Evolutionary conservation across 2,113 vertebrate genomes (phyloP), one percentile per base, ranked within the genome.

Genomic region (Chaetura pelagica): DNA sequence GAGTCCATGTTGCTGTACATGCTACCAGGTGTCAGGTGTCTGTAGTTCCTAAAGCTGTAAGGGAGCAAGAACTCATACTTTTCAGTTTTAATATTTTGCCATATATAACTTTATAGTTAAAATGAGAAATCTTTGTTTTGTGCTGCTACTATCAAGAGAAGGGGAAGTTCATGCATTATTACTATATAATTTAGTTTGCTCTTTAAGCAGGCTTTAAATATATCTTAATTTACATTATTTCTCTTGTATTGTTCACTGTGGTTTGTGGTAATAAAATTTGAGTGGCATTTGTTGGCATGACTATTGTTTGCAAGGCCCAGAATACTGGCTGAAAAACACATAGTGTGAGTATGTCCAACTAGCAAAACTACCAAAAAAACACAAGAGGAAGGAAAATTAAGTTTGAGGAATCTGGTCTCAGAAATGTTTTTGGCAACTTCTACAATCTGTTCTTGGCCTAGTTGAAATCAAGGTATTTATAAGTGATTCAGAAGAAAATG

Each of bases 41-140:
- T 42, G 15, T 26, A 57, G 14, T 44, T 84, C 52, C 32, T 48
- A 49, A 63, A 89, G 51, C 23, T 52, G 15, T 48, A 48, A 61
- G 69, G 64, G 40, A 54, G 13, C 24, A 72, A 54, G 63, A 80
- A 32, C 24, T 76, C 73, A n/a, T 61, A 11, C 40, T 89, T 89
- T 90, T 67, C 23, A 30, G 26, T 52, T 93, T 76, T 24, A 63
- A 12, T 85, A 19, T 79, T 81, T 94, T 73, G 19, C 27, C 21
- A 17, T 58, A 7, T 52, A 3, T 74, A n/a, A 77, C 34, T 67
- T 62, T 9, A 15, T 7, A 82, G 55, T 62, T 69, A 51, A 57
- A 40, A 59, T 63, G 22, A 80, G 44, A 93, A 52, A 13, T 58
- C 49, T 72, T 74, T 57, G n/a, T 4, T 72, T 84, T 76, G 22